Conservation (phyloP, 2,797 vertebrate species). For the Mus caroli region DNA sequence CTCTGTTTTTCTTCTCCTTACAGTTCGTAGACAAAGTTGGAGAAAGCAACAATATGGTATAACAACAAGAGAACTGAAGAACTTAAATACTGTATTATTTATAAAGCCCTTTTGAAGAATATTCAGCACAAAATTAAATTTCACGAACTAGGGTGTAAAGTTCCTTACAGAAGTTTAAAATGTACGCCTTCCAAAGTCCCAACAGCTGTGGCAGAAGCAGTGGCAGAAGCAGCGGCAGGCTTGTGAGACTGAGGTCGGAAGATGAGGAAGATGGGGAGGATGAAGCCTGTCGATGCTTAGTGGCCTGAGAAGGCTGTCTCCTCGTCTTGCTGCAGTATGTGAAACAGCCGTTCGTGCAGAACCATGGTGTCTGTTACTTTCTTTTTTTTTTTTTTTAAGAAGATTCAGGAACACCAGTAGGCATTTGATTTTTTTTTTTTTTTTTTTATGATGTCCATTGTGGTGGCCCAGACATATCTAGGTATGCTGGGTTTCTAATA, state of each 20-base stretch:
- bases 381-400: conserved; percentile 84
- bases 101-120: conserved; percentile 89
- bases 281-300: conserved; percentile 75
- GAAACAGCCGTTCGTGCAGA: conserved; percentile 79
- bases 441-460: conserved; percentile 82
- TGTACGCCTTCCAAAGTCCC: conserved; percentile 84
- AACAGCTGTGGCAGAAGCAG: conserved; percentile 83
- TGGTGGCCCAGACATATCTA: conserved; percentile 66
- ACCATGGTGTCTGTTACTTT: conserved; percentile 81
- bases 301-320: conserved; percentile 80
- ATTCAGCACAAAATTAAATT: conserved; percentile 89
- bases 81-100: conserved; percentile 91
- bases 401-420: conserved; percentile 79
- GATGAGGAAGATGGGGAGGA: conserved; percentile 81
- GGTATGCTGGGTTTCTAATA: conserved; percentile 77
- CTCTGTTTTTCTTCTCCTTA: conserved; percentile 83
- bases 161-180: conserved; percentile 88
- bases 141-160: conserved; percentile 88
- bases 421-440: conserved; percentile 80
- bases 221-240: conserved; percentile 82
- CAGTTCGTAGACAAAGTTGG: conserved; percentile 97
- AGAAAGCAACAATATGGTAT: conserved; percentile 99
- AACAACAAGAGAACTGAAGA: conserved; percentile 90
- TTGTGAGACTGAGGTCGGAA: conserved; percentile 82
- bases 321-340: conserved; percentile 74